Evolutionary conservation across 2,888 invertebrate genomes (phyloP).

Genomic region (Ochlodes sylvanus): DNA sequence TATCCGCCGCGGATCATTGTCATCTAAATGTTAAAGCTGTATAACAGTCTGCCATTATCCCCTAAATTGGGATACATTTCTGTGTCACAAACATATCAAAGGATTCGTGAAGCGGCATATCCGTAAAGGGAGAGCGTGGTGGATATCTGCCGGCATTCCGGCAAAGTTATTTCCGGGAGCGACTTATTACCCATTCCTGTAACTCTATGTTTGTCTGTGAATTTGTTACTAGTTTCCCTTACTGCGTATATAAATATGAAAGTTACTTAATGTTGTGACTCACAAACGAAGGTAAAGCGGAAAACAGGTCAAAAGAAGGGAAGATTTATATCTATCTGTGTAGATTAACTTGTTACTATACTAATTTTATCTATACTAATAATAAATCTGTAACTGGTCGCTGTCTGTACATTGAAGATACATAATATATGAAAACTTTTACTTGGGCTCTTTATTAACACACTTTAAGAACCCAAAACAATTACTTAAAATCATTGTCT

Average conservation of each 20-base stretch:
- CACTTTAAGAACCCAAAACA: too few species aligned
- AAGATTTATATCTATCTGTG: too few species aligned
- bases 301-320: neutral
- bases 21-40: neutral
- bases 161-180: conserved; percentile 7
- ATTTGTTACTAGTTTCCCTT: conserved; percentile 1
- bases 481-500: too few species aligned
- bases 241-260: neutral
- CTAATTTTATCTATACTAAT: too few species aligned
- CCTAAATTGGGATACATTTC: neutral
- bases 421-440: too few species aligned
- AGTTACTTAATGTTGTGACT: neutral
- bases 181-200: conserved; percentile 14
- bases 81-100: conserved; percentile 13
- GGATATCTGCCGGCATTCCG: conserved; percentile 1
- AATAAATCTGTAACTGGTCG: too few species aligned
- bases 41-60: neutral
- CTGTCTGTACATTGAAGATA: too few species aligned
- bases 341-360: too few species aligned
- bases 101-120: conserved; percentile 2
- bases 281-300: neutral
- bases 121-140: conserved; percentile 9
- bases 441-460: too few species aligned
- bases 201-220: neutral
- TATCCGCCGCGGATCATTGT: too few species aligned